Conservation (phyloP, 1,140 invertebrate genomes). For the Drosophila pachea region DNA sequence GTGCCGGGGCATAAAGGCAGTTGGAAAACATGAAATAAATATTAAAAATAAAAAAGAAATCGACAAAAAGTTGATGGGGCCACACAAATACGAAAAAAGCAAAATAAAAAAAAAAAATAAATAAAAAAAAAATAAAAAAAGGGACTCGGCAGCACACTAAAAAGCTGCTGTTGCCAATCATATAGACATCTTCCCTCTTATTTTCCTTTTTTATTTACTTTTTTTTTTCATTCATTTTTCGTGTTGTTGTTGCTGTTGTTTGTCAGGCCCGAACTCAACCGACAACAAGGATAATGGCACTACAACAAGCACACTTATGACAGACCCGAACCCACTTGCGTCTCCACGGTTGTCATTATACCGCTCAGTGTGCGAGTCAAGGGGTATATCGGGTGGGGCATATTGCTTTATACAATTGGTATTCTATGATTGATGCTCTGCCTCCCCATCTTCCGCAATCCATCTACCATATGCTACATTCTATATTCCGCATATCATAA, state of each 20-base stretch:
- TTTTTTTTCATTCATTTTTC: conserved; percentile 30
- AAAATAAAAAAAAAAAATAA: conserved; percentile 18
- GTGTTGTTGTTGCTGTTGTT: conserved; percentile 4
- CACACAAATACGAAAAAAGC: conserved; percentile 33
- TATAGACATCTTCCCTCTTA: conserved; percentile 42
- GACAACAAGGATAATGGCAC: conserved; percentile 48
- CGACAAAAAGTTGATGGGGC: conserved; percentile 45
- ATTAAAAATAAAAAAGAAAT: conserved; percentile 53
- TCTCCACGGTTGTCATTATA: conserved; percentile 8
- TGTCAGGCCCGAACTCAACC: conserved; percentile 35
- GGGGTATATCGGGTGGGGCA: conserved; percentile 1
- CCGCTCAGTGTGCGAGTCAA: not conserved
- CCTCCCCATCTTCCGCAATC: too few relatives aligned
- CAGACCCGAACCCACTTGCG: conserved; percentile 17
- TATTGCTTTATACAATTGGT: not conserved
- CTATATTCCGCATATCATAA: too few relatives aligned
- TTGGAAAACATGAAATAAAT: conserved; percentile 60
- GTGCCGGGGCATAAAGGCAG: conserved; percentile 30
- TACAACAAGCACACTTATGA: conserved; percentile 46
- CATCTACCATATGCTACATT: too few relatives aligned
- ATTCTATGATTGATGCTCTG: too few relatives aligned
- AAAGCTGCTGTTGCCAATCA: conserved; percentile 75
- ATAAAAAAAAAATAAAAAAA: conserved; percentile 48
- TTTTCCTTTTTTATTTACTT: conserved; percentile 4
- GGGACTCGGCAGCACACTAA: conserved; percentile 56